Percentiles rank a stretch among this genome's conserved stretches.
Conservation (phyloP, 2,797 vertebrate genomes). For the Megalops cyprinoides region DNA sequence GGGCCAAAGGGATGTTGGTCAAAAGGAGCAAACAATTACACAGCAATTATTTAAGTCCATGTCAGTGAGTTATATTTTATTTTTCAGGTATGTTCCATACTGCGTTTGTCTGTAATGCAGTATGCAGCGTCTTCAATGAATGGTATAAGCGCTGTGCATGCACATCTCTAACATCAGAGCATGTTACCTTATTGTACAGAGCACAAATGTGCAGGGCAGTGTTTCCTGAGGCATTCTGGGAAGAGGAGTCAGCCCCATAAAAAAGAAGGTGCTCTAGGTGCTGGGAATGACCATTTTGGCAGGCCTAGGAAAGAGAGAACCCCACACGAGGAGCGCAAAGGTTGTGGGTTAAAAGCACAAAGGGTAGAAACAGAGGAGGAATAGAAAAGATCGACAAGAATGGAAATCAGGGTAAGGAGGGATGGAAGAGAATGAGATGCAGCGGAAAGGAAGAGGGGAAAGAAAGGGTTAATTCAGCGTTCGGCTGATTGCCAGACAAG, state of each 20-base stretch:
- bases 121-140: too few relatives aligned
- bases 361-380: not conserved
- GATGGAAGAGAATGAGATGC: slow-evolving; percentile 12
- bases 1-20: slow-evolving; percentile 21
- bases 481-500: slow-evolving; percentile 38
- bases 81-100: too few relatives aligned
- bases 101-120: too few relatives aligned
- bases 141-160: too few relatives aligned
- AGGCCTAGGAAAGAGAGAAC: slow-evolving; percentile 73
- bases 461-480: slow-evolving; percentile 30
- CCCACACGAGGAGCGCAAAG: not conserved
- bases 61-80: too few relatives aligned
- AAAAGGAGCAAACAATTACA: too few relatives aligned
- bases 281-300: slow-evolving; percentile 89
- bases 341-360: not conserved
- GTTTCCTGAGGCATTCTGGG: slow-evolving; percentile 92
- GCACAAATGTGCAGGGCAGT: slow-evolving; percentile 93
- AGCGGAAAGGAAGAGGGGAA: slow-evolving; percentile 24
- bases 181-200: slow-evolving; percentile 89
- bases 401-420: not conserved
- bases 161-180: too few relatives aligned
- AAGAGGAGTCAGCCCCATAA: slow-evolving; percentile 87
- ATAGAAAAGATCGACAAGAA: not conserved
- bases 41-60: too few relatives aligned
- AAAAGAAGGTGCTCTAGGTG: slow-evolving; percentile 93